Percentiles rank a stretch among this genome's conserved stretches.
phyloP scores from a whole-genome alignment of 2,113 vertebrate species.

The Brachyhypopomus gauderio region DNA sequence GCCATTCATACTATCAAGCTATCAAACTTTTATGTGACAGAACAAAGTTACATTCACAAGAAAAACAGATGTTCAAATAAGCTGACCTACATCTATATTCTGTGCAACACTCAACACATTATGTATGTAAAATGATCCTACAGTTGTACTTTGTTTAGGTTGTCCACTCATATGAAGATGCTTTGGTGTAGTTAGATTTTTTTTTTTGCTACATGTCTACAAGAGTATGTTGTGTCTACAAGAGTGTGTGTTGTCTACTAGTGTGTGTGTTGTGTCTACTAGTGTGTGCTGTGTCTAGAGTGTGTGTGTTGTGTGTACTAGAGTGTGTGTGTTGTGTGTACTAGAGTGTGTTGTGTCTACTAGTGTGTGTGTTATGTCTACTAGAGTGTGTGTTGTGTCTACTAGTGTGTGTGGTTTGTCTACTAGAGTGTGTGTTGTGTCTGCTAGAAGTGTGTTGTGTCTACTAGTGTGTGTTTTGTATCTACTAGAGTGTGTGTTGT shows the following conservation, averaged over 20 bases:
- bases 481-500: conserved; percentile 14
- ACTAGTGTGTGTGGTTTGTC: too few species aligned
- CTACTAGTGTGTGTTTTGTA: too few species aligned
- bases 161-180: background rate
- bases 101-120: background rate
- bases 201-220: too few species aligned
- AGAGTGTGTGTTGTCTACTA: conserved; percentile 43
- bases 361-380: too few species aligned
- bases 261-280: too few species aligned
- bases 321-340: too few species aligned
- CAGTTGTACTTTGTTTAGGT: background rate
- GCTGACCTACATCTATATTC: conserved; percentile 4
- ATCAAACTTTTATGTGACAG: conserved; percentile 5
- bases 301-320: conserved; percentile 45
- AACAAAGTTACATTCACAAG: background rate
- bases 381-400: conserved; percentile 31
- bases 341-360: conserved; percentile 17
- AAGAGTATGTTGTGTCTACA: conserved; percentile 46
- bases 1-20: background rate
- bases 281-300: conserved; percentile 40
- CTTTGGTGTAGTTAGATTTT: conserved; percentile 10
- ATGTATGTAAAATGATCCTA: background rate
- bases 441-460: conserved; percentile 45
- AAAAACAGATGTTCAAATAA: conserved; percentile 14
- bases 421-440: conserved; percentile 47